Evolutionary conservation across 2,113 vertebrate species (phyloP), one percentile per base, ranked within the genome.

Genomic region (Paedocypris sp.): DNA sequence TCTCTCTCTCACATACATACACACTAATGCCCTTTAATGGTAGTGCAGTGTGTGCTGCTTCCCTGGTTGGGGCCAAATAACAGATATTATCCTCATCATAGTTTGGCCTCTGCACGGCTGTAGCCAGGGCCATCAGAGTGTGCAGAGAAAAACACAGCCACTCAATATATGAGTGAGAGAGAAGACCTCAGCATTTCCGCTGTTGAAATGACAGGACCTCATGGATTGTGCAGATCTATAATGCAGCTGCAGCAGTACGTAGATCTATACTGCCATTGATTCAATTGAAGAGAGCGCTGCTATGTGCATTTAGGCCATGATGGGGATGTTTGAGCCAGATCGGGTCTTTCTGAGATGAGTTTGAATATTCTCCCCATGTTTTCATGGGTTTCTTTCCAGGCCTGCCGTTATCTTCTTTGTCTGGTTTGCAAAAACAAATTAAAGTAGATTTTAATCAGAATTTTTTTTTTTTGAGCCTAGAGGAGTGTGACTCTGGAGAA

Each of bases 31-130:
- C 52, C 52, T 69, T 69, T 72, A 65, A 69, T 66, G 63, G 67
- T 49, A 53, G 53, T 59, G 53, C 54, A 62, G 60, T 64, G 64
- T 59, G 50, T 58, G 42, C 62, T 48, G 28, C 48, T 48, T 50
- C 51, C 59, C 47, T 60, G 54, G 54, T 48, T 52, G 33, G 50
- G 50, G 48, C 71, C 36, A 67, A 69, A 73, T 67, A 60, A 70
- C 67, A 66, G 62, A 69, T 63, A 71, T 74, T 56, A 68, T 74
- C 65, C 69, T 62, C 66, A 63, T 69, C 61, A 56, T 66, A 66
- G 69, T 64, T 56, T 74, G 49, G 59, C 59, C 69, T 69, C 59
- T 60, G 69, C 29, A 4, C 41, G 48, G 61, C 42, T 53, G 50
- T 20, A 60, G 49, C 54, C 7, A 41, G 47, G 49, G 67, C 56